A percentile compares a stretch with the other conserved stretches of the same genome.
Conservation (phyloP, 2,888 invertebrate genomes). For the Epinotia nisella region DNA sequence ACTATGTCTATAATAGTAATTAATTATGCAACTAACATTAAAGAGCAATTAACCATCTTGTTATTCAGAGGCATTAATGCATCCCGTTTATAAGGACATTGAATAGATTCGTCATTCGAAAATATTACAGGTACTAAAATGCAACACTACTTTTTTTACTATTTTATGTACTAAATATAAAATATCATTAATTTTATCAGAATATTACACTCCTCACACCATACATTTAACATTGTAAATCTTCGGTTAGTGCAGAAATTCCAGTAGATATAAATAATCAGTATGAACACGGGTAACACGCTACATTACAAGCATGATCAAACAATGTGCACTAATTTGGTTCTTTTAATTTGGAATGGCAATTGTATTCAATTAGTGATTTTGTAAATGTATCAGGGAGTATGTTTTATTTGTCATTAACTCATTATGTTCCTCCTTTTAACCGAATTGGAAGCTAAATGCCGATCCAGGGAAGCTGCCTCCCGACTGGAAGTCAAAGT, state of each 20-base stretch:
- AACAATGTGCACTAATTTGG: slow-evolving; percentile 30
- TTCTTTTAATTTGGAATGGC: slow-evolving; percentile 40
- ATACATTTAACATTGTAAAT: slow-evolving; percentile 29
- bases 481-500: slow-evolving; percentile 83
- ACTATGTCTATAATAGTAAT: slow-evolving; percentile 34
- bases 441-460: slow-evolving; percentile 89
- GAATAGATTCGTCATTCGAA: slow-evolving; percentile 1
- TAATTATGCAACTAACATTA: slow-evolving; percentile 31
- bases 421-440: slow-evolving; percentile 58
- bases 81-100: slow-evolving; percentile 1
- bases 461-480: slow-evolving; percentile 85
- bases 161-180: slow-evolving; percentile 23
- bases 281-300: slow-evolving; percentile 4
- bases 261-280: slow-evolving; percentile 18
- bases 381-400: slow-evolving; percentile 22
- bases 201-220: slow-evolving; percentile 10
- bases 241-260: slow-evolving; percentile 10
- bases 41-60: slow-evolving; percentile 19
- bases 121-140: slow-evolving; percentile 26
- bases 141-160: slow-evolving; percentile 31
- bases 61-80: slow-evolving; percentile 3
- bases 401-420: neutral
- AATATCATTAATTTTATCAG: slow-evolving; percentile 31
- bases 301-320: slow-evolving; percentile 15
- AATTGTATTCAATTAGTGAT: slow-evolving; percentile 34